Evolutionary conservation across 1,140 invertebrate species (phyloP).

Genomic region (Triops longicaudatus): DNA sequence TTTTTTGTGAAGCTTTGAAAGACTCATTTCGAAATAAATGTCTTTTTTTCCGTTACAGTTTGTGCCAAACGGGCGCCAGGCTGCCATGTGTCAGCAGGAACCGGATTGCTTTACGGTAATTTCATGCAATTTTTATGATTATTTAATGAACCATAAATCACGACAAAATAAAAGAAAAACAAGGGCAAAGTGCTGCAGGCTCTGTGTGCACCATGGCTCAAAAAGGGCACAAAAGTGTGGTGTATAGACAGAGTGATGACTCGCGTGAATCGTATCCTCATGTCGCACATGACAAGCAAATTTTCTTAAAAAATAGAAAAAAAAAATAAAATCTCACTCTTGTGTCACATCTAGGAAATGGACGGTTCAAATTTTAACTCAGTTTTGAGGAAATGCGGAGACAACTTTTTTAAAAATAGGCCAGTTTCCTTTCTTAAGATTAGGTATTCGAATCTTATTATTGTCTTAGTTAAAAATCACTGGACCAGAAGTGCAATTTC

Average conservation of each 20-base stretch:
- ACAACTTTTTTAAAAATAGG: neutral
- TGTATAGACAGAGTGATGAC: too few relatives aligned
- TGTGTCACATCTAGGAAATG: neutral
- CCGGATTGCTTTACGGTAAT: constrained; percentile 58
- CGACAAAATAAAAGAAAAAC: neutral
- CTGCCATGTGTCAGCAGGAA: constrained; percentile 53
- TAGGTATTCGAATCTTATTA: too few relatives aligned
- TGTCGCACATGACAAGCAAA: too few relatives aligned
- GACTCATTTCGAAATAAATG: neutral
- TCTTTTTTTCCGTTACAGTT: constrained; percentile 25
- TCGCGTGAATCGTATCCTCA: too few relatives aligned
- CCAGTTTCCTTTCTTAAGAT: neutral
- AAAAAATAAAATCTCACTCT: too few relatives aligned
- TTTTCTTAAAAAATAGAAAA: too few relatives aligned
- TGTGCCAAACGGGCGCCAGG: constrained; percentile 32
- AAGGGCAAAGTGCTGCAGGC: neutral
- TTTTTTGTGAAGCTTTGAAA: neutral
- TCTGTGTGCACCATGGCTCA: neutral
- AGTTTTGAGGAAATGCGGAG: too few relatives aligned
- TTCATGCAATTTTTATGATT: constrained; percentile 29
- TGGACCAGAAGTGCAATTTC: too few relatives aligned
- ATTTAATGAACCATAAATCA: constrained; percentile 13
- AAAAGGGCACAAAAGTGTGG: neutral
- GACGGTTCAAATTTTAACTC: too few relatives aligned
- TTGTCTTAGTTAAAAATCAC: too few relatives aligned